Conservation (phyloP, 2,888 invertebrate species). For the Embidobia sp. region DNA sequence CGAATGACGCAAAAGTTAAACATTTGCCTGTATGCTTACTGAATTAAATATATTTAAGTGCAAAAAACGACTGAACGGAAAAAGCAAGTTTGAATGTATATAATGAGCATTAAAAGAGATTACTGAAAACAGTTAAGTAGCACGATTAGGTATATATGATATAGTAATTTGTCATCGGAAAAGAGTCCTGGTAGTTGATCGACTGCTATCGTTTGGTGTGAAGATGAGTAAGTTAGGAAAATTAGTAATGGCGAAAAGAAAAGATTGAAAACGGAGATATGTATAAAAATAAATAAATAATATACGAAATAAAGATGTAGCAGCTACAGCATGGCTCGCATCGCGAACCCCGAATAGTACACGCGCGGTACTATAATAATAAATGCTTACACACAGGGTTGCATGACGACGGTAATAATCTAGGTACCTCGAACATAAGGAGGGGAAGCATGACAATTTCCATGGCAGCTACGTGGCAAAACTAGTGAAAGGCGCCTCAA, state of each 20-base stretch:
- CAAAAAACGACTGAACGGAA: too few species aligned
- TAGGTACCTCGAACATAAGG: slow-evolving; percentile 88
- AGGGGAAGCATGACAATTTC: slow-evolving; percentile 87
- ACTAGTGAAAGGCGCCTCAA: slow-evolving; percentile 84
- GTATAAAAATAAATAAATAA: not conserved
- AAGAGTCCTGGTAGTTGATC: too few species aligned
- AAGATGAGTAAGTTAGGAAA: not conserved
- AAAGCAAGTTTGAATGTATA: too few species aligned
- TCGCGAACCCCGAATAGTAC: slow-evolving; percentile 39
- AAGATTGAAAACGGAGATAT: too few species aligned
- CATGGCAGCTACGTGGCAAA: slow-evolving; percentile 88
- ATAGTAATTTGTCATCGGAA: too few species aligned
- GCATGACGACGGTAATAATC: slow-evolving; percentile 79
- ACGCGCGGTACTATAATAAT: slow-evolving; percentile 68
- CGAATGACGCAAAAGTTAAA: too few species aligned
- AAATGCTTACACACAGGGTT: slow-evolving; percentile 79
- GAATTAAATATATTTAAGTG: too few species aligned
- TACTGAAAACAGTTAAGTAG: too few species aligned
- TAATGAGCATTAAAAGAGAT: too few species aligned
- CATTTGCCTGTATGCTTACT: too few species aligned
- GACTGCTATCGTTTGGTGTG: too few species aligned
- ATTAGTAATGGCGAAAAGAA: slow-evolving; percentile 1
- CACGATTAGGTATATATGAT: too few species aligned
- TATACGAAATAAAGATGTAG: slow-evolving; percentile 26
- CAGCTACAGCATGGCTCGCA: slow-evolving; percentile 52